These are phyloP conservation scores for Sanderia malayensis DNA, from an alignment of 30 jellyfish, hydroid and myxozoan species.

Conservation along the genomic window DNA sequence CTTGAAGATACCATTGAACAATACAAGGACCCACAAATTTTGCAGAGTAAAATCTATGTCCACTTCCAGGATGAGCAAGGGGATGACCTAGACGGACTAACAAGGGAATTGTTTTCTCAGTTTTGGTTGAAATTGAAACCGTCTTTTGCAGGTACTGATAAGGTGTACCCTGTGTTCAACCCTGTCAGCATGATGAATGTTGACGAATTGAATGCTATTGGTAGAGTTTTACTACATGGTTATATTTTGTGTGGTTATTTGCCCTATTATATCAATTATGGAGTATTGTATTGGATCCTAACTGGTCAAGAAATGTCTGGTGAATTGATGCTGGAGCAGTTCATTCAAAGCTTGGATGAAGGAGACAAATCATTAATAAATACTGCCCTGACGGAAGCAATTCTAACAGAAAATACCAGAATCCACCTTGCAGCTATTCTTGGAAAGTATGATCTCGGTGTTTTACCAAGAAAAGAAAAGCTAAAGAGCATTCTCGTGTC, in stretches of 20 bases:
- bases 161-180: slow-evolving; percentile 9
- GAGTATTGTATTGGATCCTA: slow-evolving; percentile 18
- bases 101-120: slow-evolving; percentile 13
- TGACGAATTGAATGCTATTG: slow-evolving; percentile 22
- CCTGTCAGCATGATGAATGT: slow-evolving; percentile 21
- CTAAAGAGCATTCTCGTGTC: slow-evolving; percentile 14
- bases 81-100: slow-evolving; percentile 22
- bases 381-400: slow-evolving; percentile 6
- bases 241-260: slow-evolving; percentile 19
- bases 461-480: slow-evolving; percentile 25
- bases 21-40: slow-evolving; percentile 20
- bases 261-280: slow-evolving; percentile 11
- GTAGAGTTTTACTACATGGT: slow-evolving; percentile 29
- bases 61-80: slow-evolving; percentile 20
- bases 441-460: slow-evolving; percentile 34
- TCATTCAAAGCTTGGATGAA: slow-evolving; percentile 8
- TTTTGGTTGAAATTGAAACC: slow-evolving; percentile 30
- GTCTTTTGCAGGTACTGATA: slow-evolving; percentile 16
- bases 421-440: slow-evolving; percentile 37
- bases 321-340: slow-evolving; percentile 2
- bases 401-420: slow-evolving; percentile 5
- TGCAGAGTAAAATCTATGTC: slow-evolving; percentile 15
- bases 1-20: slow-evolving; percentile 30
- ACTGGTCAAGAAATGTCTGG: slow-evolving; percentile 25
- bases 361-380: slow-evolving; percentile 11